Conservation (phyloP, 2,113 vertebrate species). For the Lepidiolamprologus cunningtoni region DNA sequence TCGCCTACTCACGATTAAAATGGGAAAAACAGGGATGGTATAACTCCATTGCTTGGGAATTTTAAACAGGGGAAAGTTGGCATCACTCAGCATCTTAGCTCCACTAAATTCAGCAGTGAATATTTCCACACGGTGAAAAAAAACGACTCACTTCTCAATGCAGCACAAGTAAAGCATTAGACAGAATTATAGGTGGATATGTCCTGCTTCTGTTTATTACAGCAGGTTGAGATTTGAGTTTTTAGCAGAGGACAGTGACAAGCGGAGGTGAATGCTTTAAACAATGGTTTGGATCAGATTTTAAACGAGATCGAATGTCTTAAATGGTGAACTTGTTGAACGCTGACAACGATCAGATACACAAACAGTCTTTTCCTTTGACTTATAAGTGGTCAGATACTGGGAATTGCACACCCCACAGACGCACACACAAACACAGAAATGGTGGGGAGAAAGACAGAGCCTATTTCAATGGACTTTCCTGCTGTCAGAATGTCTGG, state of each 20-base stretch:
- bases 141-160: constrained; percentile 39
- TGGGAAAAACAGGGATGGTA: constrained; percentile 64
- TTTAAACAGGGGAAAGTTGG: constrained; percentile 76
- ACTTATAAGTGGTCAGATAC: constrained; percentile 54
- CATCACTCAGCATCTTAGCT: constrained; percentile 43
- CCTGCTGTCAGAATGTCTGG: constrained; percentile 79
- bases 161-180: constrained; percentile 35
- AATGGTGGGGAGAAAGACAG: constrained; percentile 34
- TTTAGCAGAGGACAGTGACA: background rate
- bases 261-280: background rate
- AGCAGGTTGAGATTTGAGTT: constrained; percentile 23
- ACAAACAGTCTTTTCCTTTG: constrained; percentile 41
- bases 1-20: constrained; percentile 52
- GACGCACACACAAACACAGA: constrained; percentile 5
- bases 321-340: constrained; percentile 37
- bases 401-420: constrained; percentile 25
- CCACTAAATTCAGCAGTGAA: constrained; percentile 62
- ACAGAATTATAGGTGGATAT: constrained; percentile 20
- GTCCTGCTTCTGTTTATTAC: constrained; percentile 10
- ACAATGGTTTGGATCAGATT: background rate
- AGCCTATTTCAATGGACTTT: constrained; percentile 69
- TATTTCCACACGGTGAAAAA: constrained; percentile 70
- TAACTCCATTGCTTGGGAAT: constrained; percentile 71
- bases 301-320: background rate
- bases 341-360: constrained; percentile 47